phyloP scores from a whole-genome alignment of 2,888 invertebrate species.

The Drepana falcataria region DNA sequence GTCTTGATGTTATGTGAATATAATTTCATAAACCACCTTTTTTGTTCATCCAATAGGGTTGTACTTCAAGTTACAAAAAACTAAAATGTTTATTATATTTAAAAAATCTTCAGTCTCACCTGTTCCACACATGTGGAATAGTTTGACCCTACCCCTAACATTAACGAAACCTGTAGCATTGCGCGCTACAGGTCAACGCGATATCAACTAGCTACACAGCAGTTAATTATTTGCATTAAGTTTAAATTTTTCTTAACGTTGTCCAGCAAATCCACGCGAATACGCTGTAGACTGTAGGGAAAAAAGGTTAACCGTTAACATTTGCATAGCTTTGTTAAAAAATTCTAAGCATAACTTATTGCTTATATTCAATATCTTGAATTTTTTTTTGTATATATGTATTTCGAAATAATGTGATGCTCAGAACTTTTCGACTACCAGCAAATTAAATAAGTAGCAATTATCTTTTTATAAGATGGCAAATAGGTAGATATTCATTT shows the following conservation, averaged over 20 bases:
- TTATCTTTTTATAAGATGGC: constrained; percentile 1
- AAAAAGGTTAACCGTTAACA: constrained; percentile 72
- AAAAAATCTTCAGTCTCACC: constrained; percentile 77
- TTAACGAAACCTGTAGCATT: constrained; percentile 78
- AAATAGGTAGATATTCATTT: no score
- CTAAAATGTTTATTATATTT: constrained; percentile 65
- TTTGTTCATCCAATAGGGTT: constrained; percentile 26
- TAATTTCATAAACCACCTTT: constrained; percentile 32
- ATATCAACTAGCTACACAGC: constrained; percentile 71
- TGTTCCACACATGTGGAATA: constrained; percentile 73
- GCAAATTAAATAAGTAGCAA: constrained; percentile 50
- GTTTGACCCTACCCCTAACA: constrained; percentile 73
- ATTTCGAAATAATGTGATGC: constrained; percentile 30
- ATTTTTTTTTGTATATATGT: constrained; percentile 3
- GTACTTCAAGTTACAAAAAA: constrained; percentile 41
- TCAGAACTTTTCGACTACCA: constrained; percentile 68
- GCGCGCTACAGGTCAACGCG: constrained; percentile 79
- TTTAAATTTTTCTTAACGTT: constrained; percentile 65
- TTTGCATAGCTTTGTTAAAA: constrained; percentile 63
- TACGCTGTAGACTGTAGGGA: constrained; percentile 79
- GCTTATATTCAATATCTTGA: not conserved
- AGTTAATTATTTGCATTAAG: constrained; percentile 65
- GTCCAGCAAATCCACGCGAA: constrained; percentile 71
- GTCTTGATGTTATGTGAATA: constrained; percentile 16
- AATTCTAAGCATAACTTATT: constrained; percentile 59